phyloP scores from a whole-genome alignment of 1,140 invertebrate species.

The Ctenoplectra terminalis region DNA sequence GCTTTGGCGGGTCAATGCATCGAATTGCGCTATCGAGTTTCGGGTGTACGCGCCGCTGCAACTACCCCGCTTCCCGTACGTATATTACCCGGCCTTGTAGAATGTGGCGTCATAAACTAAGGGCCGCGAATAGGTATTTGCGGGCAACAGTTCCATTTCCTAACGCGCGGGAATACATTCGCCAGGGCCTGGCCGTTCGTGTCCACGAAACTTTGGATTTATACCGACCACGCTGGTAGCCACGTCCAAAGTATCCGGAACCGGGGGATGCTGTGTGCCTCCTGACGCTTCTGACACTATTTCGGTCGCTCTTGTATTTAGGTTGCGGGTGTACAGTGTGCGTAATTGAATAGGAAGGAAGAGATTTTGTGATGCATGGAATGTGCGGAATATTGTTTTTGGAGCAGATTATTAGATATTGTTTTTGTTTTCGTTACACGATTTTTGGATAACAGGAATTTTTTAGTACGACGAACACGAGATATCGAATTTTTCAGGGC shows the following conservation, averaged over 20 bases:
- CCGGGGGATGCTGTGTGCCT: not conserved
- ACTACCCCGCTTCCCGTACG: slow-evolving; percentile 36
- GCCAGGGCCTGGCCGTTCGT: not conserved
- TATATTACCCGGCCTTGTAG: slow-evolving; percentile 51
- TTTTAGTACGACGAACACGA: too few species aligned
- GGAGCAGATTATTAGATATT: not conserved
- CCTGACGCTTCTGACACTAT: not conserved
- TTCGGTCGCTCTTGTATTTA: not conserved
- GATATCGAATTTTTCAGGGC: too few species aligned
- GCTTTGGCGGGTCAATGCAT: slow-evolving; percentile 60
- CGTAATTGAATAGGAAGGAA: too few species aligned
- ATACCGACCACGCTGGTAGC: not conserved
- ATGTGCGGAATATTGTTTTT: too few species aligned
- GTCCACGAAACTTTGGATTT: slow-evolving; percentile 44
- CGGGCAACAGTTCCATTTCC: slow-evolving; percentile 51
- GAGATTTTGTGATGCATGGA: too few species aligned
- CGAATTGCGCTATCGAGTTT: slow-evolving; percentile 66
- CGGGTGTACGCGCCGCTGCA: slow-evolving; percentile 25
- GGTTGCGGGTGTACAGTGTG: not conserved
- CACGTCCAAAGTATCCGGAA: slow-evolving; percentile 21
- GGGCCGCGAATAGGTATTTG: slow-evolving; percentile 40
- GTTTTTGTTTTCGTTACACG: too few species aligned
- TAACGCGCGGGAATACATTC: slow-evolving; percentile 14
- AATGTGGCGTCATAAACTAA: slow-evolving; percentile 49
- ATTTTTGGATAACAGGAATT: too few species aligned